These are phyloP conservation scores for Drosophila takahashii DNA, from an alignment of 1,140 invertebrate genomes.

Conservation along the genomic window DNA sequence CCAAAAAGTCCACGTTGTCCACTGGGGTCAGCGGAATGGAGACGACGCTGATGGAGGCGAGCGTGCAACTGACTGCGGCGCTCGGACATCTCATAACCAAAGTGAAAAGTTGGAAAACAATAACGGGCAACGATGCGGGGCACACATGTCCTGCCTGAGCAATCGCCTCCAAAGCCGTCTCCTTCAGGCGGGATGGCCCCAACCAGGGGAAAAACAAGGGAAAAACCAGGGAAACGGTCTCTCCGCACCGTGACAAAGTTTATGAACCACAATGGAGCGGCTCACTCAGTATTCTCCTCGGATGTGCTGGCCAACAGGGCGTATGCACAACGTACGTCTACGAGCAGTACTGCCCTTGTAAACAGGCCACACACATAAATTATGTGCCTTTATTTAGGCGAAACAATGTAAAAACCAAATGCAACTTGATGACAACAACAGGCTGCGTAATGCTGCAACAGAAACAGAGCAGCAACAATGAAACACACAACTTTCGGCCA, in stretches of 20 bases:
- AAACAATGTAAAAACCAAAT: slow-evolving; percentile 53
- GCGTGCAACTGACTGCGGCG: slow-evolving; percentile 49
- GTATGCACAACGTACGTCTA: slow-evolving; percentile 33
- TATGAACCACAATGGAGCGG: slow-evolving; percentile 7
- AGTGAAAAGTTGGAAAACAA: slow-evolving; percentile 58
- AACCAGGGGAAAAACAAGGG: neutral
- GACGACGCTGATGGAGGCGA: slow-evolving; percentile 1
- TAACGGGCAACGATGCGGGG: slow-evolving; percentile 28
- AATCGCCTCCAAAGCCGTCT: slow-evolving; percentile 17
- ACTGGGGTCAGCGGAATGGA: slow-evolving; percentile 33
- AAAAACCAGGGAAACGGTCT: neutral
- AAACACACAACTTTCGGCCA: slow-evolving; percentile 24
- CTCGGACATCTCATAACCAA: slow-evolving; percentile 57
- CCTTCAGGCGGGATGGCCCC: slow-evolving; percentile 15
- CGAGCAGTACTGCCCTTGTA: neutral
- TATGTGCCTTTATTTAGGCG: slow-evolving; percentile 49
- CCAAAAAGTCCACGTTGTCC: slow-evolving; percentile 41
- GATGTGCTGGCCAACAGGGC: slow-evolving; percentile 1
- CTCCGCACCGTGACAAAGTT: slow-evolving; percentile 26
- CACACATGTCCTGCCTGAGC: slow-evolving; percentile 24
- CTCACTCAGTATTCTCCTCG: slow-evolving; percentile 29
- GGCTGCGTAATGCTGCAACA: slow-evolving; percentile 7
- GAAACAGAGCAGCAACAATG: slow-evolving; percentile 11
- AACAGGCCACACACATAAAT: slow-evolving; percentile 47
- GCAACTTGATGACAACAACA: slow-evolving; percentile 46